phyloP scores from a whole-genome alignment of 2,113 vertebrate genomes.

The Phyllostomus discolor region DNA sequence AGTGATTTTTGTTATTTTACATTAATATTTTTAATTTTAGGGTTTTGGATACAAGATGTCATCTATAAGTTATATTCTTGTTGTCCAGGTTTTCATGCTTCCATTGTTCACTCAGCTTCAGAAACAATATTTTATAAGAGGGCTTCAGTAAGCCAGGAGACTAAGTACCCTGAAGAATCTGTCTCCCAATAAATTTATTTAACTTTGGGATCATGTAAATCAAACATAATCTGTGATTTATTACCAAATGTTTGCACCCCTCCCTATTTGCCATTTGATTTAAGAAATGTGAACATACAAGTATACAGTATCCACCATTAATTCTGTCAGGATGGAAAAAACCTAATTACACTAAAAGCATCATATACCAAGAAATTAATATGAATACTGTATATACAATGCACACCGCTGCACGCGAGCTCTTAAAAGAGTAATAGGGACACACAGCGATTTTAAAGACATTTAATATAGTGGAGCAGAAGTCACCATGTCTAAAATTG shows the following conservation, averaged over 20 bases:
- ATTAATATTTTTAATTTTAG: conserved; percentile 71
- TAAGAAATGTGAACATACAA: conserved; percentile 62
- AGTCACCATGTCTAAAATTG: not conserved
- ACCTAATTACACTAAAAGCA: conserved; percentile 58
- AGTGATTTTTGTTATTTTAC: conserved; percentile 55
- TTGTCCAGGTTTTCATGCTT: conserved; percentile 43
- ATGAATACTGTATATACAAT: conserved; percentile 29
- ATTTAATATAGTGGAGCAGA: conserved; percentile 23
- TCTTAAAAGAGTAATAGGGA: conserved; percentile 1
- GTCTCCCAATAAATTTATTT: conserved; percentile 15
- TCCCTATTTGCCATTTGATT: conserved; percentile 56
- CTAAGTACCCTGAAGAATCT: conserved; percentile 54
- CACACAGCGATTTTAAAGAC: not conserved
- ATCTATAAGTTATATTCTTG: conserved; percentile 32
- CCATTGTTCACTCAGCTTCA: conserved; percentile 11
- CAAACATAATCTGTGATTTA: conserved; percentile 66
- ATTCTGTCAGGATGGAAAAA: conserved; percentile 66
- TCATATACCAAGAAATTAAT: conserved; percentile 40
- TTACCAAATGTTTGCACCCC: conserved; percentile 51
- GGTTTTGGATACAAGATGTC: conserved; percentile 26
- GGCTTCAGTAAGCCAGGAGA: conserved; percentile 47
- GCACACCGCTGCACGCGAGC: not conserved
- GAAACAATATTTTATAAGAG: conserved; percentile 61
- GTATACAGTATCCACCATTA: conserved; percentile 56
- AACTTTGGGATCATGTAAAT: conserved; percentile 50